phyloP scores from a whole-genome alignment of 2,888 invertebrate genomes.

The Operophtera brumata region DNA sequence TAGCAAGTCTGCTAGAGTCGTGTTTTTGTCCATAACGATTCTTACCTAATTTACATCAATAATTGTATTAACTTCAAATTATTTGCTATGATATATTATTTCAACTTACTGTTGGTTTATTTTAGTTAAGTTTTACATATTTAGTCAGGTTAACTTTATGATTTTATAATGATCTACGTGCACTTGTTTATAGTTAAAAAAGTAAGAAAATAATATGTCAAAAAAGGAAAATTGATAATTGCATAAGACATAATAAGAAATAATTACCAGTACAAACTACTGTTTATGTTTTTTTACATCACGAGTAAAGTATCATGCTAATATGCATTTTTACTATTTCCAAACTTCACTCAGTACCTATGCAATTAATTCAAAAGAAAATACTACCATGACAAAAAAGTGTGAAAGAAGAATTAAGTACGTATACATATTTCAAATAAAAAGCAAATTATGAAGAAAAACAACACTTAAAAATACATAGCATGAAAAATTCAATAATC shows the following conservation, averaged over 20 bases:
- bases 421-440: too few species aligned
- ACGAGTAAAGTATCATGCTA: too few species aligned
- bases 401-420: too few species aligned
- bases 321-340: too few species aligned
- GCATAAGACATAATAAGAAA: too few species aligned
- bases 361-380: too few species aligned
- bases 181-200: background rate
- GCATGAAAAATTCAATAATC: background rate
- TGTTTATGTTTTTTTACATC: too few species aligned
- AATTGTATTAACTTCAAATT: background rate
- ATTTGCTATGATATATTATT: background rate
- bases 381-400: too few species aligned
- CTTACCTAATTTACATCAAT: conserved; percentile 83
- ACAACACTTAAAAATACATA: too few species aligned
- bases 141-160: conserved; percentile 1
- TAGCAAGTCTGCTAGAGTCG: conserved; percentile 94
- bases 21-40: conserved; percentile 96
- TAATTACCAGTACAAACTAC: too few species aligned
- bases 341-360: too few species aligned
- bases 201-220: background rate
- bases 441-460: too few species aligned
- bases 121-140: background rate
- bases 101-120: conserved; percentile 6
- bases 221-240: background rate
- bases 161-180: conserved; percentile 6